phyloP scores from a whole-genome alignment of 2,888 invertebrate genomes.

The Teleiodes luculella region DNA sequence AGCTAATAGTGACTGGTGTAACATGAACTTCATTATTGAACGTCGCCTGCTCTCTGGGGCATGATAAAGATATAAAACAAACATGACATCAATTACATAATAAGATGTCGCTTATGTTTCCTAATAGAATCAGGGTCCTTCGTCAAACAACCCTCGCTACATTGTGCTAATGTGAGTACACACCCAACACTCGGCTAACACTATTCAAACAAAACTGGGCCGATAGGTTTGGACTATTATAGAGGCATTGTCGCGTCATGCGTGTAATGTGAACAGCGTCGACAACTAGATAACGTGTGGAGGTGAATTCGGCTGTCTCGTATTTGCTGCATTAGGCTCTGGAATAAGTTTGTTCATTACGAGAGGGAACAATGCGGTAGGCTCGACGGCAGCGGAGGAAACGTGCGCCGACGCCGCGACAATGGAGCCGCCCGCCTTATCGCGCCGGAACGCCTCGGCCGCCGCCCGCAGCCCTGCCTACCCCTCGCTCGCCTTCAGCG shows the following conservation, averaged over 20 bases:
- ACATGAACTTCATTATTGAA: conserved; percentile 4
- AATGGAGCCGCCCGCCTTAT: conserved; percentile 71
- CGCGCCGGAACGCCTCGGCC: conserved; percentile 72
- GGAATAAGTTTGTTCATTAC: conserved; percentile 78
- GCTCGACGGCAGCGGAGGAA: conserved; percentile 74
- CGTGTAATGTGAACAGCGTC: conserved; percentile 38
- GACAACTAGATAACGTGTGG: conserved; percentile 66
- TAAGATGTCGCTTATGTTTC: conserved; percentile 28
- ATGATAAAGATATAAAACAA: conserved; percentile 28
- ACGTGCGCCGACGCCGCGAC: conserved; percentile 77
- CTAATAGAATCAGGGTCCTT: conserved; percentile 58
- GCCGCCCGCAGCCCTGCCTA: conserved; percentile 23
- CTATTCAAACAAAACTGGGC: conserved; percentile 70
- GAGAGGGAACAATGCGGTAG: conserved; percentile 68
- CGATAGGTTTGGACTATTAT: conserved; percentile 59
- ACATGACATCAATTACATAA: conserved; percentile 42
- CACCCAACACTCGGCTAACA: conserved; percentile 55
- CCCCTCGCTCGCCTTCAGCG: conserved; percentile 23
- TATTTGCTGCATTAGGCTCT: conserved; percentile 65
- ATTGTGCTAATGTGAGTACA: conserved; percentile 61
- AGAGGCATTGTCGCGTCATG: conserved; percentile 40
- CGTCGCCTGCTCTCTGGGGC: conserved; percentile 5
- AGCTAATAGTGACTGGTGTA: neutral
- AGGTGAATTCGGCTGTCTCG: conserved; percentile 63
- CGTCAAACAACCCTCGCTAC: conserved; percentile 60